A percentile compares a stretch with the other conserved stretches of the same genome.
Evolutionary conservation across 2,113 vertebrate genomes (phyloP).

Genomic region (Xyrauchen texanus): DNA sequence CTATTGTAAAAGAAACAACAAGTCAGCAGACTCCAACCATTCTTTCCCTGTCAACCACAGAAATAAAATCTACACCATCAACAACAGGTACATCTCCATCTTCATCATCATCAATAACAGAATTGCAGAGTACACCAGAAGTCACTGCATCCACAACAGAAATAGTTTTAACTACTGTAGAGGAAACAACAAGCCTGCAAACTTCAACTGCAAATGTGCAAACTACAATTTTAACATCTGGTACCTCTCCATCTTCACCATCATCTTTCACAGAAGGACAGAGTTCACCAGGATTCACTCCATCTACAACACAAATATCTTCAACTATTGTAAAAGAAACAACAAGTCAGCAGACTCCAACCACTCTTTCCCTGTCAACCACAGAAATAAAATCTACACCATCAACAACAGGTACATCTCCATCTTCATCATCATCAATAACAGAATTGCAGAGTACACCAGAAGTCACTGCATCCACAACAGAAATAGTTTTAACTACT

Average conservation of each 20-base stretch:
- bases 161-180: too few species aligned
- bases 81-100: too few species aligned
- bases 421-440: neutral
- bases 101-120: too few species aligned
- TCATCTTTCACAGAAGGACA: neutral
- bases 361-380: too few species aligned
- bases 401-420: neutral
- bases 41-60: too few species aligned
- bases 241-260: too few species aligned
- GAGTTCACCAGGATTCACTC: neutral
- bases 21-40: too few species aligned
- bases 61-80: too few species aligned
- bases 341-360: neutral
- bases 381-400: too few species aligned
- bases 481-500: neutral
- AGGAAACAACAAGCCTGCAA: too few species aligned
- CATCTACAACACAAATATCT: neutral
- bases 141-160: too few species aligned
- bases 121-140: too few species aligned
- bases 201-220: neutral
- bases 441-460: neutral
- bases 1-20: neutral
- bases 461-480: neutral
- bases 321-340: neutral
- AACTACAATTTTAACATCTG: neutral